Base-by-base conservation (phyloP, 1,140 invertebrate genomes). In the Diploscapter pachys region DNA sequence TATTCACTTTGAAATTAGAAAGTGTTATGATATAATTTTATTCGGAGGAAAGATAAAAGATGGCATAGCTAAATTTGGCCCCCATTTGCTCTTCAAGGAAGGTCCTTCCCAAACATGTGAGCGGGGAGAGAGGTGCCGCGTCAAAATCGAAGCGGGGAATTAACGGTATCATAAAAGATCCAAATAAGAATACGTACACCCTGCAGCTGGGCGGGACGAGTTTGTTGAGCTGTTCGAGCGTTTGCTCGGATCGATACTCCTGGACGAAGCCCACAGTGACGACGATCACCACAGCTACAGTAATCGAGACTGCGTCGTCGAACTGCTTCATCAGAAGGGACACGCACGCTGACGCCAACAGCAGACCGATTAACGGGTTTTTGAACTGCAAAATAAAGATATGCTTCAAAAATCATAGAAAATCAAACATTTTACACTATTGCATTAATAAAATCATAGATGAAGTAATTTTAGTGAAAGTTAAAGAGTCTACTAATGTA, bases 201-300 rank as follows among this genome's bases (percentile, higher is more conserved):
- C 88, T 87, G 80, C 89, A 90, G 67, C 86, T 87, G 48, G 89
- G 89, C n/a, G 90, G 96, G 63, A 99, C 95, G 68, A 99, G 89
- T 89, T 98, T 98, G 78, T 93, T 97, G n/a, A 99, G 88, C 87
- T 96, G 95, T 87, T 98, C 92, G 5, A 99, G 87, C n/a, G 96
- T 98, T 87, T 98, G 96, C 88, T 99, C 97, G n/a, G 96, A 98
- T 78, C 96, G 90, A 87, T 98, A 98, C 89, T 99, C 96, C 89
- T 89, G 80, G 73, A 99, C 92, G 89, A 99, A 99, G 63, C 96
- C 97, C 50, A 99, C 97, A 3, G 96, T 98, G 52, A 98, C 96
- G 50, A 99, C 96, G 85, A 99, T 99, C 71, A 93, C 89, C 79
- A 93, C 93, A 52, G 92, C 92, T 83, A 95, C 92, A 67, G 96